Percentiles rank a stretch among this genome's conserved stretches.
Evolutionary conservation across 1,140 invertebrate species (phyloP).

Genomic region (Eumaeus atala): DNA sequence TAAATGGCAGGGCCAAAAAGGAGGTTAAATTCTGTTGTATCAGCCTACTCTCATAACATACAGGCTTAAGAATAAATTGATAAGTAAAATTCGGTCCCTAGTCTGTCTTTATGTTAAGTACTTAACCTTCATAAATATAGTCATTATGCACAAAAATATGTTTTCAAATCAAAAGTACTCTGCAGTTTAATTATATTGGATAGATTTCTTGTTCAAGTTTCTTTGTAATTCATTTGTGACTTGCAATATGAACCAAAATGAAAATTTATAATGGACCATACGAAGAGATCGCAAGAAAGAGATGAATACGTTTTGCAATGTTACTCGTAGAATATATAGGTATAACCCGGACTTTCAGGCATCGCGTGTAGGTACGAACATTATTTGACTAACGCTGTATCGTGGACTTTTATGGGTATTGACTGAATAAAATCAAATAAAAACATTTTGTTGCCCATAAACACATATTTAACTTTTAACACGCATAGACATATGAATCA

Average conservation of each 20-base stretch:
- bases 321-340: conserved; percentile 28
- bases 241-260: conserved; percentile 27
- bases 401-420: conserved; percentile 23
- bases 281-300: conserved; percentile 34
- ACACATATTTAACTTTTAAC: conserved; percentile 11
- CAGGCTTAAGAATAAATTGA: too few species aligned
- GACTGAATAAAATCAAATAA: conserved; percentile 12
- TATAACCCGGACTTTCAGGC: background rate
- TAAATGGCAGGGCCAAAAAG: too few species aligned
- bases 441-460: conserved; percentile 15
- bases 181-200: too few species aligned
- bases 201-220: too few species aligned
- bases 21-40: too few species aligned
- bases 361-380: conserved; percentile 12
- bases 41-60: too few species aligned
- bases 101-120: too few species aligned
- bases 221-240: background rate
- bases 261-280: conserved; percentile 34
- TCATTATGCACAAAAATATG: too few species aligned
- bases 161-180: too few species aligned
- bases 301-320: conserved; percentile 30
- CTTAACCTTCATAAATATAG: too few species aligned
- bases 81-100: too few species aligned
- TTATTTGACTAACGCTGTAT: conserved; percentile 23
- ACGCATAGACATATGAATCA: background rate